Evolutionary conservation across 1,140 invertebrate genomes (phyloP).

Genomic region (Drosophila mojavensis): DNA sequence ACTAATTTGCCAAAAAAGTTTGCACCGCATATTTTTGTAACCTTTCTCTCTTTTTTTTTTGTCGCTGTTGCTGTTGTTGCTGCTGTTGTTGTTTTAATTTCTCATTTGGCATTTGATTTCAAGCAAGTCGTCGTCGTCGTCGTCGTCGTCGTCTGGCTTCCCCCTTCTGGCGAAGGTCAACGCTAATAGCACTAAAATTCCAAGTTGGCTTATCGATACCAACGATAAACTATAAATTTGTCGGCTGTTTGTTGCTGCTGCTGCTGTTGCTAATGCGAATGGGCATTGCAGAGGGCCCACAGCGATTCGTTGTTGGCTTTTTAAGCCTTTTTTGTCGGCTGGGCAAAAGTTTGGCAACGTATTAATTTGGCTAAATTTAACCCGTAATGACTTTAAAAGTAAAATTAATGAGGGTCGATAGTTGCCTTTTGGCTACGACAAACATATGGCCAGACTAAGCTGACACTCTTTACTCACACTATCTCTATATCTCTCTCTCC

Average conservation of each 20-base stretch:
- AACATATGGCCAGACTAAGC: conserved; percentile 54
- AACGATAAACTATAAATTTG: conserved; percentile 84
- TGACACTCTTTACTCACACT: background rate
- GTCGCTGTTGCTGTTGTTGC: conserved; percentile 29
- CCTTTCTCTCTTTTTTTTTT: conserved; percentile 63
- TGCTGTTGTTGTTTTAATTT: conserved; percentile 76
- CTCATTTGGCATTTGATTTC: conserved; percentile 75
- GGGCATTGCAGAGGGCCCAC: conserved; percentile 18
- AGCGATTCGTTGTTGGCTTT: conserved; percentile 19
- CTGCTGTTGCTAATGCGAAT: conserved; percentile 55
- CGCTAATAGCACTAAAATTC: conserved; percentile 69
- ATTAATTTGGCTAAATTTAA: conserved; percentile 84
- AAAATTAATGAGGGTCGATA: conserved; percentile 84
- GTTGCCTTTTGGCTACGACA: conserved; percentile 45
- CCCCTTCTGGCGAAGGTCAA: conserved; percentile 53
- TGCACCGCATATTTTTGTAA: conserved; percentile 81
- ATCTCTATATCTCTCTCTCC: conserved; percentile 1
- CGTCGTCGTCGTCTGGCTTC: conserved; percentile 19
- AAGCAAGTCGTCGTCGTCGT: conserved; percentile 25
- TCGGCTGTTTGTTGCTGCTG: conserved; percentile 40
- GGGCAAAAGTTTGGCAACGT: conserved; percentile 77
- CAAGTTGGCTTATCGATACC: conserved; percentile 82
- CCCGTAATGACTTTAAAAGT: conserved; percentile 84
- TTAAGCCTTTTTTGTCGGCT: conserved; percentile 43
- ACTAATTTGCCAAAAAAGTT: conserved; percentile 83